phyloP scores from a whole-genome alignment of 2,888 invertebrate species.

The Leucophenga montana region DNA sequence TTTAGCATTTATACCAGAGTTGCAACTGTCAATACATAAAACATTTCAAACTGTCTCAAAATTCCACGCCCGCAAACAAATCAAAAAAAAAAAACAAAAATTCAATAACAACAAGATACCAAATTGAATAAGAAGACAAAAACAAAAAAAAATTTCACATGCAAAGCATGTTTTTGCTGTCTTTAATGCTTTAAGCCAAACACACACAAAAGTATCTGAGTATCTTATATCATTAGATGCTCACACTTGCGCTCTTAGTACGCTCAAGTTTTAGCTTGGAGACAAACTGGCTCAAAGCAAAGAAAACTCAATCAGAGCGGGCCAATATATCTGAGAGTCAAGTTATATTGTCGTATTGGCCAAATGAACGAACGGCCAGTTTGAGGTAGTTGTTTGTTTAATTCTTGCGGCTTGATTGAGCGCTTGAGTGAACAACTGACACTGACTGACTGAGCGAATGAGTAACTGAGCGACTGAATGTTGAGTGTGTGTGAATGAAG shows the following conservation, averaged over 20 bases:
- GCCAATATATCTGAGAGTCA: constrained; percentile 32
- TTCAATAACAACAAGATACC: constrained; percentile 14
- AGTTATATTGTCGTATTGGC: too few relatives aligned
- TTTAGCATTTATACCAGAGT: too few relatives aligned
- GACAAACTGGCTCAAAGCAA: too few relatives aligned
- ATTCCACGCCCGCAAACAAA: constrained; percentile 51
- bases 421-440: constrained; percentile 36
- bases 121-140: constrained; percentile 53
- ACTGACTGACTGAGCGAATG: constrained; percentile 25
- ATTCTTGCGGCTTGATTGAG: background rate
- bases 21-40: background rate
- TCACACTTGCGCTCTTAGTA: too few relatives aligned
- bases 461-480: constrained; percentile 25
- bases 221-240: background rate
- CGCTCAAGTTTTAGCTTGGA: background rate
- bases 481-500: constrained; percentile 22
- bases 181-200: background rate
- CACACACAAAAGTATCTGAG: too few relatives aligned
- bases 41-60: constrained; percentile 1
- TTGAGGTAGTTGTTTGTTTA: constrained; percentile 38
- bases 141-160: constrained; percentile 32
- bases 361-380: constrained; percentile 40
- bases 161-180: constrained; percentile 1
- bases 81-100: constrained; percentile 3
- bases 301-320: constrained; percentile 6